phyloP scores from a whole-genome alignment of 2,797 vertebrate species.

The Ctenopoma multispine region DNA sequence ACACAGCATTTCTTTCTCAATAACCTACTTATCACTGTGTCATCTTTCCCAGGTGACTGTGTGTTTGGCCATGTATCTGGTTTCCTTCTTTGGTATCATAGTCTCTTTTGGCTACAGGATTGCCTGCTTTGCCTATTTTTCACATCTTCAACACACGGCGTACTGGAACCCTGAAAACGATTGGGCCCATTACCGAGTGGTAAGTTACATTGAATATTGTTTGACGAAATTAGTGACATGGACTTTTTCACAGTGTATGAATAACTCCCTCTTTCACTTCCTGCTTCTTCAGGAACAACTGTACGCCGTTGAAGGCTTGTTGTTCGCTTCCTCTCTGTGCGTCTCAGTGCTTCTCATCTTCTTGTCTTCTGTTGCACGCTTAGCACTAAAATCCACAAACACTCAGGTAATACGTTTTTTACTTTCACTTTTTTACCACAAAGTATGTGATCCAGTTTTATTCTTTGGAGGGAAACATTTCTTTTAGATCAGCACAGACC shows the following conservation, averaged over 20 bases:
- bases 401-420: constrained; percentile 60
- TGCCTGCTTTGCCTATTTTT: rapidly evolving
- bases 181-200: rapidly evolving
- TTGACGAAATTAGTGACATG: rapidly evolving
- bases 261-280: not conserved
- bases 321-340: constrained; percentile 54
- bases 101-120: constrained; percentile 47
- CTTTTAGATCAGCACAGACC: too few relatives aligned
- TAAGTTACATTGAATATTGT: constrained; percentile 36
- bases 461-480: not conserved
- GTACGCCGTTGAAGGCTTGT: constrained; percentile 1
- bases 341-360: constrained; percentile 70
- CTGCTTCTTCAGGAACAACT: constrained; percentile 4
- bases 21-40: not conserved
- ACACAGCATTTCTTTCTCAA: not conserved
- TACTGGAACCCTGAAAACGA: rapidly evolving
- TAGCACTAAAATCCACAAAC: constrained; percentile 70
- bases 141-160: rapidly evolving
- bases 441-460: not conserved
- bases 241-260: not conserved
- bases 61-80: constrained; percentile 74
- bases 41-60: constrained; percentile 69
- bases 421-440: not conserved
- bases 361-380: constrained; percentile 53
- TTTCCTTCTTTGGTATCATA: constrained; percentile 61